A percentile compares a stretch with the other conserved stretches of the same genome.
Evolutionary conservation across 2,888 invertebrate genomes (phyloP).

Genomic region (Machimus rusticus): DNA sequence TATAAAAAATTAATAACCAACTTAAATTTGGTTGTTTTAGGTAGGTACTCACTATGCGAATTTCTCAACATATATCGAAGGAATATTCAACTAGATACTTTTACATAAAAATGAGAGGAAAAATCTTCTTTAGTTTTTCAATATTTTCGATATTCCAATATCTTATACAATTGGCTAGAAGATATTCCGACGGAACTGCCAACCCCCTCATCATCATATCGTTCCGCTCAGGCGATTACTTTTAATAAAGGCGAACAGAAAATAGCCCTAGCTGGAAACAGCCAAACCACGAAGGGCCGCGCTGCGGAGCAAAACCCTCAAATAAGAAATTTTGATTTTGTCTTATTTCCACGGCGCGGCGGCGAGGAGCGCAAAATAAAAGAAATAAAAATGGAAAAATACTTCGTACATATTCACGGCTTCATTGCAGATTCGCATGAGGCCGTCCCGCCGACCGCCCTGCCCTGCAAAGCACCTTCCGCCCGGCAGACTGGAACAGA

Average conservation of each 20-base stretch:
- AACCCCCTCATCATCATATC: neutral
- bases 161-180: neutral
- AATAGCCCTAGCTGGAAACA: neutral
- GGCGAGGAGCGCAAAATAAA: neutral
- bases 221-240: neutral
- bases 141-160: neutral
- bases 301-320: neutral
- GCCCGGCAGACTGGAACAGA: neutral
- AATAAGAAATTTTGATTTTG: neutral
- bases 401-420: neutral
- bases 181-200: neutral
- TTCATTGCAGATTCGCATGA: conserved; percentile 8
- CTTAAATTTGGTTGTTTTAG: no score
- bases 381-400: neutral
- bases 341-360: neutral
- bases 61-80: no score
- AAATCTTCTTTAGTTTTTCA: neutral
- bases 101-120: neutral
- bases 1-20: no score
- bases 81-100: neutral
- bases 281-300: neutral
- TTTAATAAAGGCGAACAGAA: neutral
- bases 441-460: neutral
- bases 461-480: neutral
- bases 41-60: no score